These are phyloP conservation scores for Sinocyclocheilus grahami DNA, from an alignment of 2,113 vertebrate species.

Conservation along the genomic window DNA sequence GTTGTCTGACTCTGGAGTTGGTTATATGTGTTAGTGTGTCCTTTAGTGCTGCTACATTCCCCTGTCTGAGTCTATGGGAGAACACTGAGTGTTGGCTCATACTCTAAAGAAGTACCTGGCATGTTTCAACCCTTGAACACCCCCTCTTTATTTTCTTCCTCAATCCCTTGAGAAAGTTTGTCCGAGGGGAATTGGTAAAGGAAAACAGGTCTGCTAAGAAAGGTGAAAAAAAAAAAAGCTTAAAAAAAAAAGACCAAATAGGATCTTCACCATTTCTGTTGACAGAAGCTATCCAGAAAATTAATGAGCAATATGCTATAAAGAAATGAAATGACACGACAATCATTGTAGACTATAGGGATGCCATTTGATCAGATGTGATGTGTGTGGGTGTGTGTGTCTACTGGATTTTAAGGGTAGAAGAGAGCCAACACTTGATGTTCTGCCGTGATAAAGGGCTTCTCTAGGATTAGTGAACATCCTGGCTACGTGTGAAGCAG, in stretches of 20 bases:
- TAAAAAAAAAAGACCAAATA: neutral
- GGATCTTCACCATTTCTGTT: slow-evolving; percentile 31
- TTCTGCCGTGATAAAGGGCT: slow-evolving; percentile 52
- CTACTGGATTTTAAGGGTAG: slow-evolving; percentile 22
- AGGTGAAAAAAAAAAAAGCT: neutral
- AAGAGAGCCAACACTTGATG: slow-evolving; percentile 62
- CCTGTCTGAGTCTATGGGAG: slow-evolving; percentile 52
- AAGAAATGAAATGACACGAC: slow-evolving; percentile 21
- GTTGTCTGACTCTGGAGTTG: slow-evolving; percentile 46
- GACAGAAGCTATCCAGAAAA: slow-evolving; percentile 24
- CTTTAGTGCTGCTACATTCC: slow-evolving; percentile 38
- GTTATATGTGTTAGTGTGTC: slow-evolving; percentile 54
- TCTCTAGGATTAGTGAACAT: slow-evolving; percentile 64
- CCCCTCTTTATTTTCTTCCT: slow-evolving; percentile 14
- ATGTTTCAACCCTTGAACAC: slow-evolving; percentile 10
- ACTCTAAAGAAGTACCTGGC: slow-evolving; percentile 36
- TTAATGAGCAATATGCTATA: slow-evolving; percentile 24
- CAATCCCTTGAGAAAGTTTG: slow-evolving; percentile 35
- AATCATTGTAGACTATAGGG: neutral
- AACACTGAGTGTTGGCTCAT: slow-evolving; percentile 61
- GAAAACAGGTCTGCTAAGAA: neutral
- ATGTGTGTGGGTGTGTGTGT: neutral
- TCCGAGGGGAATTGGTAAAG: slow-evolving; percentile 13
- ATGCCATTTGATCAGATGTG: slow-evolving; percentile 24
- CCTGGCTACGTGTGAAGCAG: slow-evolving; percentile 81